Base-by-base conservation (phyloP, 2,888 invertebrate genomes). In the Pheosia tremula region DNA sequence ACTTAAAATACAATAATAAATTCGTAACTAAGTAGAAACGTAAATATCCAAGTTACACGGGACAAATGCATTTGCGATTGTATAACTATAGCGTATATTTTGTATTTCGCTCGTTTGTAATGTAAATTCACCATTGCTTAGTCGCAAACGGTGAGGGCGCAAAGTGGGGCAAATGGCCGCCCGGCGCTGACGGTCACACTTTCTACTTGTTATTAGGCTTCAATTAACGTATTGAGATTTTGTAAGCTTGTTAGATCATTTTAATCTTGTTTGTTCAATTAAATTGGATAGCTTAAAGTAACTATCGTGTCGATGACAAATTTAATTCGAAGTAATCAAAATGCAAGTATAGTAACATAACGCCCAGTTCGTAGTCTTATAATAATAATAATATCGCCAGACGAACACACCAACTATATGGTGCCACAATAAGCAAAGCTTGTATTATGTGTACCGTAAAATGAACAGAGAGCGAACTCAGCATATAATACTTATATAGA, bases 121-220 rank as follows among this genome's bases (percentile, higher is more conserved):
- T 88, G 88, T 84, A 87, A 88, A 88, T 88, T 82, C 83, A 83
- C 86, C 81, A 84, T 82, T 81, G 83, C 83, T 87, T 83, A 83
- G 81, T 80, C 69, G 67, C 71, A 74, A 66, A 75, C 69, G 71
- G 79, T 77, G 78, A 79, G 75, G 71, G 69, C 70, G 74, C 79
- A 72, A 79, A 79, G 77, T 72, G 72, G 71, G 77, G 75, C 73
- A 72, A 82, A 81, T 79, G 79, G 77, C 70, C 74, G 73, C 63
- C 64, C 67, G 73, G 66, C 70, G 68, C 68, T 68, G 74, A 68
- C 71, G 67, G 67, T 67, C 69, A 59, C 63, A 58, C 53, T 66
- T 76, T 69, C 66, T 68, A 68, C 67, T 75, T 74, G 73, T 76
- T 78, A 78, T 77, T 78, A 82, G 81, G 75, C 77, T 80, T 79